Evolutionary conservation across 2,113 vertebrate species (phyloP).

Genomic region (Lagopus leucura): DNA sequence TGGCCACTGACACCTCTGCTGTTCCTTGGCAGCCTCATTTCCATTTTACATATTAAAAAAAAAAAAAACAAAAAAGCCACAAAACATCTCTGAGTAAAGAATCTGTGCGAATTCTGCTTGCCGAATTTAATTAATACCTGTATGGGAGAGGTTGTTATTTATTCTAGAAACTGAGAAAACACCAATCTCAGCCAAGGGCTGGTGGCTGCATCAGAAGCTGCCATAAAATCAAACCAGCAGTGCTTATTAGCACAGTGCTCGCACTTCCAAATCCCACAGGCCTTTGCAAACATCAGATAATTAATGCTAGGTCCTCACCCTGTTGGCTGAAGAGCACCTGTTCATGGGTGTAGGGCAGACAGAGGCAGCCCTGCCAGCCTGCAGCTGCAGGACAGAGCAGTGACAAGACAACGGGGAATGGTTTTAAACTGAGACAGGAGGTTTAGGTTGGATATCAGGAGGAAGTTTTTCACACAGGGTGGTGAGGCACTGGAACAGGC

Average conservation of each 20-base stretch:
- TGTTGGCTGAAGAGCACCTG: background rate
- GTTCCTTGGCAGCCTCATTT: background rate
- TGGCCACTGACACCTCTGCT: conserved; percentile 27
- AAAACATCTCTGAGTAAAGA: background rate
- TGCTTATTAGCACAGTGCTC: background rate
- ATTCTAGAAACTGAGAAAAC: conserved; percentile 1
- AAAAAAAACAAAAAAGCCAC: background rate
- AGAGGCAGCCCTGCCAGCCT: background rate
- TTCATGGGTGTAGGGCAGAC: accelerated
- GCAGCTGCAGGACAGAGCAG: accelerated
- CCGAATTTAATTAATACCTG: conserved; percentile 30
- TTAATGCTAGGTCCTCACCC: too few relatives aligned
- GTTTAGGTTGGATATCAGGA: too few relatives aligned
- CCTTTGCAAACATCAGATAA: accelerated
- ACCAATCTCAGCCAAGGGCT: background rate
- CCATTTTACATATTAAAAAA: background rate
- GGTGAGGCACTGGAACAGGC: too few relatives aligned
- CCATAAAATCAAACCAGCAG: background rate
- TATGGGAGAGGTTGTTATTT: conserved; percentile 32
- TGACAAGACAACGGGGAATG: too few relatives aligned
- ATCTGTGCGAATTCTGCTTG: background rate
- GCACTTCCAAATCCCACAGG: accelerated
- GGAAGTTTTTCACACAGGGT: too few relatives aligned
- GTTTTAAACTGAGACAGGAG: too few relatives aligned
- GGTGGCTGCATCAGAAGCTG: background rate